These are phyloP conservation scores for Pluvianellus socialis DNA, from an alignment of 2,113 vertebrate species.

Conservation along the genomic window DNA sequence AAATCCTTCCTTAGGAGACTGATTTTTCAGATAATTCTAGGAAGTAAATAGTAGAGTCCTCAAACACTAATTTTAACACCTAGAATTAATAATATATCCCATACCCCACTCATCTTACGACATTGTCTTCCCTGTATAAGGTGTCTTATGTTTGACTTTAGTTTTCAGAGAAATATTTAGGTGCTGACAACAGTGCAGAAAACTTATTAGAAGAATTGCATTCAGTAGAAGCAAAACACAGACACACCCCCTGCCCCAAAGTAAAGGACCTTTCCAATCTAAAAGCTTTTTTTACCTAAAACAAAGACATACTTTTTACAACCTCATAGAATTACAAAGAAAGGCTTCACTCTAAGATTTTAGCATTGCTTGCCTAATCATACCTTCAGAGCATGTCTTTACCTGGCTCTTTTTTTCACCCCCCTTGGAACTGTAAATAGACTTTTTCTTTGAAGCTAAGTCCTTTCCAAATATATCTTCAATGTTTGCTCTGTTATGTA, in stretches of 20 bases:
- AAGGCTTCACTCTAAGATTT: not conserved
- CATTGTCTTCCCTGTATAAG: not conserved
- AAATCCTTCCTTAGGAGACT: not conserved
- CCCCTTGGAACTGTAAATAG: slow-evolving; percentile 20
- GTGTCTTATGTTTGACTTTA: not conserved
- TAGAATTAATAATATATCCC: not conserved
- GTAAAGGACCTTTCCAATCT: not conserved
- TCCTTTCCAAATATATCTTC: slow-evolving; percentile 66
- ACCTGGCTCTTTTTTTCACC: not conserved
- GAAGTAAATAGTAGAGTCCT: not conserved
- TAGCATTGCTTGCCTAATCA: not conserved
- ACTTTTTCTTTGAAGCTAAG: slow-evolving; percentile 61
- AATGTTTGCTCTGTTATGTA: slow-evolving; percentile 52
- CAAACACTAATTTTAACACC: not conserved
- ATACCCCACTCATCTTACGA: not conserved
- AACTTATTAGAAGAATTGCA: not conserved
- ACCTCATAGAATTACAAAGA: not conserved
- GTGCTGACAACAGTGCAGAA: not conserved
- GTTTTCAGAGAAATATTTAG: not conserved
- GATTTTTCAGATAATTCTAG: not conserved
- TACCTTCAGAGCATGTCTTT: not conserved
- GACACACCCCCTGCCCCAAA: not conserved
- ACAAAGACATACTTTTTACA: not conserved
- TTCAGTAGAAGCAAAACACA: not conserved
- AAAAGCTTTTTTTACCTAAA: not conserved